Conservation (phyloP, 1,140 invertebrate genomes). For the Dryas iulia region DNA sequence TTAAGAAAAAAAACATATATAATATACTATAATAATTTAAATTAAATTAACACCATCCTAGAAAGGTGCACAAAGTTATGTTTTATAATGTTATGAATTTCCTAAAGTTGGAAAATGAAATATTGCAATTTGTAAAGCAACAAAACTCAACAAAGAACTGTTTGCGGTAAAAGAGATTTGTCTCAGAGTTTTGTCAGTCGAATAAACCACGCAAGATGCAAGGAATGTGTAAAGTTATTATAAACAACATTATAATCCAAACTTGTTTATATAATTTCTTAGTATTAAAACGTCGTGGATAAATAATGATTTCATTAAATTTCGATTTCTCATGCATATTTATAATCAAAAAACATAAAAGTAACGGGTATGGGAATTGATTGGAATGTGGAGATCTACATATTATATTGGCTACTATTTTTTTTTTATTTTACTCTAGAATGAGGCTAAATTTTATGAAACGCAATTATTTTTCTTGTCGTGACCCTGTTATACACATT, state of each 20-base stretch:
- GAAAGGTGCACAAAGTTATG: no score
- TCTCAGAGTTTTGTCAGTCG: slow-evolving; percentile 1
- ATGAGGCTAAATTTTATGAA: no score
- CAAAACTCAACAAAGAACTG: not conserved
- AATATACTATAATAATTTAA: no score
- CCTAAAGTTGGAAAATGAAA: no score
- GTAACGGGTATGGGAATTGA: not conserved
- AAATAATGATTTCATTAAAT: not conserved
- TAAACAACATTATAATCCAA: not conserved
- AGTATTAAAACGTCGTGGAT: not conserved
- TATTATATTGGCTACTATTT: not conserved
- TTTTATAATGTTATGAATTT: no score
- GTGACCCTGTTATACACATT: no score
- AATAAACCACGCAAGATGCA: not conserved
- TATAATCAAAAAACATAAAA: not conserved
- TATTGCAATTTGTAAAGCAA: not conserved
- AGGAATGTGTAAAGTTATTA: not conserved
- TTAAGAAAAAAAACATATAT: no score
- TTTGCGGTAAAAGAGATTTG: not conserved
- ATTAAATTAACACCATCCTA: no score
- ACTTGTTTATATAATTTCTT: not conserved
- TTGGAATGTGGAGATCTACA: not conserved
- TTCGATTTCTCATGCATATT: not conserved
- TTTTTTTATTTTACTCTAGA: not conserved
- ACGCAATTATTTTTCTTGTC: no score